Conservation (phyloP, 2,888 invertebrate species). For the Heteropelma amictum region DNA sequence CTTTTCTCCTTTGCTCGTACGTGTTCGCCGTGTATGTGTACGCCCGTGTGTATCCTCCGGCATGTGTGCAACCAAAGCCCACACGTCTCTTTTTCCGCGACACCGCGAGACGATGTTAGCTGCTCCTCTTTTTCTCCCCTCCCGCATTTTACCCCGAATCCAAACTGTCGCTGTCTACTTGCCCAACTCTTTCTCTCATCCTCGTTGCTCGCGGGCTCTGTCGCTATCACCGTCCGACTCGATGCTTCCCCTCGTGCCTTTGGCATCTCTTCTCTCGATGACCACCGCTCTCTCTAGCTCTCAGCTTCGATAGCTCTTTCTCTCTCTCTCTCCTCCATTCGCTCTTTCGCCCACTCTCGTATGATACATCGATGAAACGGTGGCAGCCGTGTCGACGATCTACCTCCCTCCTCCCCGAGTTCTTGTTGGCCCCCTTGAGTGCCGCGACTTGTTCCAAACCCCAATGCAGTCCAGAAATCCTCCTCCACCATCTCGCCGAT, state of each 20-base stretch:
- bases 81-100: slow-evolving; percentile 74
- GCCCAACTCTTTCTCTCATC: slow-evolving; percentile 27
- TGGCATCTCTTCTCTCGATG: slow-evolving; percentile 44
- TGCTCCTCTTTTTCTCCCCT: slow-evolving; percentile 31
- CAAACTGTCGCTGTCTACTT: slow-evolving; percentile 18
- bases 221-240: slow-evolving; percentile 15
- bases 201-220: slow-evolving; percentile 23
- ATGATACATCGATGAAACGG: slow-evolving; percentile 13
- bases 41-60: neutral
- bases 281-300: neutral
- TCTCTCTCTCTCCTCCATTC: slow-evolving; percentile 11
- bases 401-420: slow-evolving; percentile 50
- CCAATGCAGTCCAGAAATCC: slow-evolving; percentile 48
- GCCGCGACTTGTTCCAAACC: slow-evolving; percentile 45
- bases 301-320: neutral
- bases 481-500: slow-evolving; percentile 49
- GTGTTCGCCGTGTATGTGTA: slow-evolving; percentile 1
- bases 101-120: slow-evolving; percentile 64
- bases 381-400: slow-evolving; percentile 32
- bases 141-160: slow-evolving; percentile 9
- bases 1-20: slow-evolving; percentile 15
- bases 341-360: slow-evolving; percentile 19
- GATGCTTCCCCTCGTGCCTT: slow-evolving; percentile 25
- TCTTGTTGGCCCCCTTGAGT: neutral
- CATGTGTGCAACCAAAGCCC: neutral